Conservation (phyloP, 2,888 invertebrate species). For the Tachina fera region DNA sequence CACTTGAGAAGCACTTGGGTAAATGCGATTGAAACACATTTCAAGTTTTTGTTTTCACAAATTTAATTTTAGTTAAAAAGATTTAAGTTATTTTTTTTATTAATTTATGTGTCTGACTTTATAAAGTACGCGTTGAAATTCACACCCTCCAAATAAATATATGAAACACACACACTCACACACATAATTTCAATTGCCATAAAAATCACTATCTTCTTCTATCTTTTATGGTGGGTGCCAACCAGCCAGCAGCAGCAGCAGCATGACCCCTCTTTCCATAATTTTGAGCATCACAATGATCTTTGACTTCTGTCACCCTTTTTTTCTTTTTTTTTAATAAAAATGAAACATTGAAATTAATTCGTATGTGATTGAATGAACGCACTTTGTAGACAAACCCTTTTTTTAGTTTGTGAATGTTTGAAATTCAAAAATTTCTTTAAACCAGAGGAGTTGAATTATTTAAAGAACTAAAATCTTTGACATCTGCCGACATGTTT, state of each 20-base stretch:
- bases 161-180: background rate
- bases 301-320: conserved; percentile 45
- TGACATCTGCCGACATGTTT: conserved; percentile 79
- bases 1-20: background rate
- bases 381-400: background rate
- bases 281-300: conserved; percentile 23
- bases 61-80: background rate
- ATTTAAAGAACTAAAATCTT: conserved; percentile 59
- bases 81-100: background rate
- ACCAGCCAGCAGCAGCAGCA: too few relatives aligned
- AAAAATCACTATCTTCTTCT: conserved; percentile 8
- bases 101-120: background rate
- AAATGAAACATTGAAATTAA: background rate
- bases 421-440: conserved; percentile 13
- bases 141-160: conserved; percentile 1
- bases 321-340: conserved; percentile 16
- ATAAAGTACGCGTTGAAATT: background rate
- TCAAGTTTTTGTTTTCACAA: background rate
- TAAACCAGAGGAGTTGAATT: conserved; percentile 31
- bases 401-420: background rate
- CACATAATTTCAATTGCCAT: conserved; percentile 13
- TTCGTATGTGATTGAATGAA: background rate
- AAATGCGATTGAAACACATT: background rate
- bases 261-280: background rate
- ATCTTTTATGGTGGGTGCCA: background rate